Evolutionary conservation across 2,113 vertebrate species (phyloP), one percentile per base, ranked within the genome.

Genomic region (Oxygymnocypris stewartii): DNA sequence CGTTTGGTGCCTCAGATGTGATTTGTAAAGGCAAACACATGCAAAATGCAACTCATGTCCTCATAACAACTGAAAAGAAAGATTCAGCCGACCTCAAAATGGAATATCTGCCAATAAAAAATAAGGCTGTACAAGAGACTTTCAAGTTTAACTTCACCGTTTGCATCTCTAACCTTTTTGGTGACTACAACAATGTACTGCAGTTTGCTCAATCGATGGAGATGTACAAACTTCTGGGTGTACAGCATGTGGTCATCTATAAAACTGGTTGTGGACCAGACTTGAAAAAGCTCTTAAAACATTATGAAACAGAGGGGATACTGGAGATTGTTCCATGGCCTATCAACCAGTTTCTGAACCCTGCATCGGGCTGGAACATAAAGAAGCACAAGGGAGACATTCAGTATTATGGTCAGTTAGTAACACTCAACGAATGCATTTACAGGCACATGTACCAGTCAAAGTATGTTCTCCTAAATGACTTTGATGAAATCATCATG

Each of bases 401-500:
- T 6, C 67, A 71, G 7, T 71, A 71, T 71, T 37, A 71, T 71
- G 67, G 31, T 37, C 67, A 71, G 67, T 37, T 71, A 37, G 67
- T 31, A 18, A 71, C 67, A 18, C 67, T 37, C 67, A 71, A 74
- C 20, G 71, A 74, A 18, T 74, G 71, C 71, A 74, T 74, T 16
- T 74, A 74, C 9, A 74, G 71, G 7, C 71, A 74, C 71, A 74
- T 74, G 71, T 74, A 74, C 37, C 71, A 74, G 11, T 42, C 69
- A 18, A 73, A 40, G 31, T 73, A 73, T 1, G 7, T 74, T 42
- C 71, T 73, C 7, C 69, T 74, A 16, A 42, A 74, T 74, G 71
- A 74, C 20, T 42, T 74, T 74, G 71, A 74, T 40, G 71, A 74
- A 18, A 74, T 74, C 37, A 74, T 74, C 35, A 74, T 74, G 71